These are phyloP conservation scores for Styela clava DNA, from an alignment of 23 tunicate genomes.

Conservation along the genomic window DNA sequence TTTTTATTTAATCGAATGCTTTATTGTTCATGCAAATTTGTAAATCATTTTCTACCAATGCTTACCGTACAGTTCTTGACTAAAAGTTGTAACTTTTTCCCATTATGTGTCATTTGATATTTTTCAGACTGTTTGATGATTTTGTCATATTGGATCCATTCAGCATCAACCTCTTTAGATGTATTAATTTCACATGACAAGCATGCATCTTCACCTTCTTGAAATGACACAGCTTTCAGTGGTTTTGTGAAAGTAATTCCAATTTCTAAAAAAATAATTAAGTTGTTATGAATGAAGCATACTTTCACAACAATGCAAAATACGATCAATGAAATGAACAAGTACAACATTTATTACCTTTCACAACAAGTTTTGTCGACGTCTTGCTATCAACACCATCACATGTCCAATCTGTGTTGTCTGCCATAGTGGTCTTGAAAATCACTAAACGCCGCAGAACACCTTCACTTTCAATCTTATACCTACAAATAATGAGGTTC, in stretches of 20 bases:
- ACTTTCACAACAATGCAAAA: too few relatives aligned
- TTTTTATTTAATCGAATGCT: too few relatives aligned
- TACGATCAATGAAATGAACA: neutral
- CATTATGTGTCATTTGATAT: neutral
- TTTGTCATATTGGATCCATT: neutral
- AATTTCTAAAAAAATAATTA: constrained; percentile 18
- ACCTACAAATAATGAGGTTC: constrained; percentile 2
- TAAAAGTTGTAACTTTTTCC: constrained; percentile 9
- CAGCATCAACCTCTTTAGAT: neutral
- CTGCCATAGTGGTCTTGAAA: constrained; percentile 3
- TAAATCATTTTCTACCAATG: too few relatives aligned
- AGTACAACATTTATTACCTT: constrained; percentile 16
- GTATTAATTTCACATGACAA: constrained; percentile 27
- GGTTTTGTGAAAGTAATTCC: constrained; percentile 20
- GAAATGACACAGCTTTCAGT: neutral
- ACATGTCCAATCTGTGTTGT: constrained; percentile 26
- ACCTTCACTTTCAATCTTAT: constrained; percentile 22
- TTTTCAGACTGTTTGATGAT: constrained; percentile 4
- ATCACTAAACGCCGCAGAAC: constrained; percentile 2
- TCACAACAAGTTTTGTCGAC: neutral
- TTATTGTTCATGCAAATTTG: too few relatives aligned
- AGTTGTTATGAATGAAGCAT: too few relatives aligned
- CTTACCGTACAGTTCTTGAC: constrained; percentile 28
- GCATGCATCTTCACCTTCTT: constrained; percentile 29
- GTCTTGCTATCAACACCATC: constrained; percentile 43